Percentiles rank a stretch among this genome's conserved stretches.
Conservation (phyloP, 2,797 vertebrate species). For the Gambelia wislizenii region DNA sequence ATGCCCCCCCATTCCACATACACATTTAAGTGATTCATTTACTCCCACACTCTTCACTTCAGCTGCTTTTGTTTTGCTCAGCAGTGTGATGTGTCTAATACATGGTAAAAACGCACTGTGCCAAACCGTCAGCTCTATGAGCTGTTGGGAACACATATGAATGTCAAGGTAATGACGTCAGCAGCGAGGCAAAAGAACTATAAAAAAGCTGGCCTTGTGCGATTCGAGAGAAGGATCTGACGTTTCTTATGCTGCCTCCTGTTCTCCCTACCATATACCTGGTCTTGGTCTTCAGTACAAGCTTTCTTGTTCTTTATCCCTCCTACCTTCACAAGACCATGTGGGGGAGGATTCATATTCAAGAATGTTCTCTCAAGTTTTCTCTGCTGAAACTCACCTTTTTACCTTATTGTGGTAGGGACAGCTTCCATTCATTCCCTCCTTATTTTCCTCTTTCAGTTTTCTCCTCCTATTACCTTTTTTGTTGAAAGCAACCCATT, state of each 20-base stretch:
- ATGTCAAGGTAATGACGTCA: conserved; percentile 67
- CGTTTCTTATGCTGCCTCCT: not conserved
- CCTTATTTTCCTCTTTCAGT: conserved; percentile 50
- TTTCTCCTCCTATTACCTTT: conserved; percentile 64
- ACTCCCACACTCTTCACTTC: conserved; percentile 75
- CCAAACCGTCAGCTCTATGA: conserved; percentile 60
- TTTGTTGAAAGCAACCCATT: conserved; percentile 68
- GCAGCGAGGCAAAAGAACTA: conserved; percentile 28
- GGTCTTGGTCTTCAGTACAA: conserved; percentile 3
- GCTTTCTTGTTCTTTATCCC: not conserved
- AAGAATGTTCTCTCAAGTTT: conserved; percentile 44
- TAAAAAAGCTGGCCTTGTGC: conserved; percentile 47
- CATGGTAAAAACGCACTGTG: conserved; percentile 66
- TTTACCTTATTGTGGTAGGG: conserved; percentile 55
- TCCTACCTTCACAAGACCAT: conserved; percentile 10
- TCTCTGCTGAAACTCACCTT: not conserved
- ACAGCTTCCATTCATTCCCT: conserved; percentile 41
- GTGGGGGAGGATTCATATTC: conserved; percentile 9
- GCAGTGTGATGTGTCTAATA: conserved; percentile 73
- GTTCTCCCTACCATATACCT: not conserved
- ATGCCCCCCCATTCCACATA: not conserved
- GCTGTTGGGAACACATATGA: conserved; percentile 39
- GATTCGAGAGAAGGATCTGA: not conserved
- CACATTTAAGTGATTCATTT: conserved; percentile 67
- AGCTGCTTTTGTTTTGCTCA: conserved; percentile 76